Evolutionary conservation across 2,113 vertebrate genomes (phyloP).

Genomic region (Trematomus loennbergii): DNA sequence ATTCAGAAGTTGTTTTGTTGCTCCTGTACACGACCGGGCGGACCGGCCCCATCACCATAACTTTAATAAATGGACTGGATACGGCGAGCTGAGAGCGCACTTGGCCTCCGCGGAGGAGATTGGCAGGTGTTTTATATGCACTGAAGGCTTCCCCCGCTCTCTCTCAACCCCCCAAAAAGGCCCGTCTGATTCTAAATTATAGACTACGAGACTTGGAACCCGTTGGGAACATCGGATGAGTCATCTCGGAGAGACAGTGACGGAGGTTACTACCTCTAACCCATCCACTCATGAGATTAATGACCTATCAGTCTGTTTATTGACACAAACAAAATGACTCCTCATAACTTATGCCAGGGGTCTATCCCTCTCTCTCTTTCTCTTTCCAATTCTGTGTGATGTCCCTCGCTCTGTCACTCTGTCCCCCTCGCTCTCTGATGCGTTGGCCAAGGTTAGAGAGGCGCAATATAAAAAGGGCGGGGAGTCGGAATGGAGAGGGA

Average conservation of each 20-base stretch:
- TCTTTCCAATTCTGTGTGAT: slow-evolving; percentile 32
- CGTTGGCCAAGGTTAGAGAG: slow-evolving; percentile 78
- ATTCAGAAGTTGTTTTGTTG: slow-evolving; percentile 78
- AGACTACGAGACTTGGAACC: slow-evolving; percentile 69
- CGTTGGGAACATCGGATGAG: slow-evolving; percentile 74
- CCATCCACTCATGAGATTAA: slow-evolving; percentile 72
- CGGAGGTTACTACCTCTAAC: slow-evolving; percentile 68
- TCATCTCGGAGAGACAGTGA: slow-evolving; percentile 73
- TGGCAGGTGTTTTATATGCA: slow-evolving; percentile 81
- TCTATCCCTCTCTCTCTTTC: slow-evolving; percentile 41
- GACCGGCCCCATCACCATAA: slow-evolving; percentile 66
- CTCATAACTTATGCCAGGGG: slow-evolving; percentile 52
- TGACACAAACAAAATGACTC: slow-evolving; percentile 80
- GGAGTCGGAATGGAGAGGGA: slow-evolving; percentile 39
- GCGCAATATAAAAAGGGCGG: slow-evolving; percentile 49
- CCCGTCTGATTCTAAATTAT: slow-evolving; percentile 60
- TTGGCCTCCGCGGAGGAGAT: slow-evolving; percentile 65
- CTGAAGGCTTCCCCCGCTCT: slow-evolving; percentile 32
- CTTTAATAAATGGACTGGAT: slow-evolving; percentile 75
- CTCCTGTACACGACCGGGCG: slow-evolving; percentile 48
- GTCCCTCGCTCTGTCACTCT: slow-evolving; percentile 25
- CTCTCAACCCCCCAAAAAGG: slow-evolving; percentile 27
- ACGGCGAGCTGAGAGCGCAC: slow-evolving; percentile 59
- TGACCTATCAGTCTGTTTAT: slow-evolving; percentile 81
- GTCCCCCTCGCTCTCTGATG: slow-evolving; percentile 27